phyloP scores from a whole-genome alignment of 2,797 vertebrate species.

The Microctenopoma stevenorrisi region DNA sequence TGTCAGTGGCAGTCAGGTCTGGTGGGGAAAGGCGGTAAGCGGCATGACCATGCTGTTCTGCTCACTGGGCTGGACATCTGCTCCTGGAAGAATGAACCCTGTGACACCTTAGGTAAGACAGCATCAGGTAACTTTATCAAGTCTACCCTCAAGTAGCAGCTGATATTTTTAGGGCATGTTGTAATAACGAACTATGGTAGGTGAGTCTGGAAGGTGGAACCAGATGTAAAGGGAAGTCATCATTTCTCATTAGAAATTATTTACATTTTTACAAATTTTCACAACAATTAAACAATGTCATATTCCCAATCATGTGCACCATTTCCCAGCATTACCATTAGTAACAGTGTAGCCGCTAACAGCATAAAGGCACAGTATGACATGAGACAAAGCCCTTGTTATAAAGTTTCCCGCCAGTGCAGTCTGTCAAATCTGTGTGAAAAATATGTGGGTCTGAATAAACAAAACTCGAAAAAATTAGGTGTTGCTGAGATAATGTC shows the following conservation, averaged over 20 bases:
- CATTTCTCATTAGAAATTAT: constrained; percentile 5
- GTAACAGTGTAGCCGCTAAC: not conserved
- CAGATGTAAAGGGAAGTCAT: not conserved
- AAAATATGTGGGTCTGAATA: not conserved
- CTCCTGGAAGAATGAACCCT: constrained; percentile 98
- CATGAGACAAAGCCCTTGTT: constrained; percentile 11
- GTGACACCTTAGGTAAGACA: constrained; percentile 92
- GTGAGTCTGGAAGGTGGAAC: constrained; percentile 1
- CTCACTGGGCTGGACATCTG: constrained; percentile 98
- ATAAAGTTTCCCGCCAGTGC: not conserved
- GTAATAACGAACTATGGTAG: not conserved
- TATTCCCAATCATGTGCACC: not conserved
- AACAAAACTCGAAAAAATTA: not conserved
- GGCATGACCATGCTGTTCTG: constrained; percentile 95
- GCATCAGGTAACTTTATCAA: not conserved
- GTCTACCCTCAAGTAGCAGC: too few species aligned
- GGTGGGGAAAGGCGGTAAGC: constrained; percentile 91
- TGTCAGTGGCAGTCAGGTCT: constrained; percentile 98
- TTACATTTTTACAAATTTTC: not conserved
- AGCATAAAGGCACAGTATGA: not conserved
- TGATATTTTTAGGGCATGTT: too few species aligned
- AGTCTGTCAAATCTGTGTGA: constrained; percentile 3
- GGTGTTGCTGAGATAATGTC: not conserved
- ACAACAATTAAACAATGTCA: not conserved
- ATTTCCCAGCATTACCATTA: constrained; percentile 1